These are phyloP conservation scores for Brotula barbata DNA, from an alignment of 2,797 vertebrate species.

Conservation along the genomic window DNA sequence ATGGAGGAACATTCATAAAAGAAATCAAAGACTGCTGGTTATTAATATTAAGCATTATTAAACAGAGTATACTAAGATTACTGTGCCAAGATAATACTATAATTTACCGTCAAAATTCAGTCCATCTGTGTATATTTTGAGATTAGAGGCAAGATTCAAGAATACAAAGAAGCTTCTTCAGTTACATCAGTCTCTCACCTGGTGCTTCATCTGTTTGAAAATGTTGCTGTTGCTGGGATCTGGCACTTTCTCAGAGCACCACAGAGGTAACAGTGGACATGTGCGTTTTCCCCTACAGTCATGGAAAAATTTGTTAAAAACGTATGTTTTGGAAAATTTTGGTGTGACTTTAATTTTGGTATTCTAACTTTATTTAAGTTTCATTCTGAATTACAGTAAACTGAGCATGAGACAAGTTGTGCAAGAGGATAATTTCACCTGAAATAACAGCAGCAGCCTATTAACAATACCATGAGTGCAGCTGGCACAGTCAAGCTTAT, in stretches of 20 bases:
- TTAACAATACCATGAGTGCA: fast-evolving
- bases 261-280: conserved; percentile 6
- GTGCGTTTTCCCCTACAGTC: background rate
- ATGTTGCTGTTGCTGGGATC: conserved; percentile 78
- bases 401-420: background rate
- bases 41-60: background rate
- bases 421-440: conserved; percentile 47
- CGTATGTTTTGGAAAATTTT: no score
- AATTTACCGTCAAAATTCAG: conserved; percentile 9
- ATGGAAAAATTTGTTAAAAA: no score
- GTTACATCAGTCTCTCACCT: conserved; percentile 60
- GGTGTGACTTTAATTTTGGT: background rate
- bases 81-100: no score
- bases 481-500: fast-evolving
- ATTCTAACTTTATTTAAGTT: background rate
- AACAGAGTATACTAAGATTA: background rate
- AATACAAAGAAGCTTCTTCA: background rate
- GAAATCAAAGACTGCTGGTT: background rate
- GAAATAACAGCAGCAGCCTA: fast-evolving
- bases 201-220: conserved; percentile 61
- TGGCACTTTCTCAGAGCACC: conserved; percentile 65
- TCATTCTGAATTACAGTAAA: no score
- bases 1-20: conserved; percentile 22
- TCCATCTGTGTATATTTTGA: background rate
- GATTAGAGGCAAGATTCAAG: background rate